Percentiles rank a stretch among this genome's conserved stretches.
Conservation (phyloP, 1,140 invertebrate genomes). For the Bombus confusus region DNA sequence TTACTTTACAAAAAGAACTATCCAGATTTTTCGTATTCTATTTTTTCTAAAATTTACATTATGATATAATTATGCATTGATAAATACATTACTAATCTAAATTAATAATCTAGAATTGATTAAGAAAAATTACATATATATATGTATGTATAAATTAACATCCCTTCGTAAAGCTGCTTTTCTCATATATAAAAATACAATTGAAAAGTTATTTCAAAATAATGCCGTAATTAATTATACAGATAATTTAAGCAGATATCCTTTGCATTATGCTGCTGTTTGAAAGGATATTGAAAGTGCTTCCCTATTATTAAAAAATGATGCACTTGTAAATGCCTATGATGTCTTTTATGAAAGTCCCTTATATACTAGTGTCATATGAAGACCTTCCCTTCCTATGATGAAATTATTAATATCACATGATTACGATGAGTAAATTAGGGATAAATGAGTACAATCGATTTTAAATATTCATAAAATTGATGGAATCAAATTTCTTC, state of each 20-base stretch:
- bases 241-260: constrained; percentile 2
- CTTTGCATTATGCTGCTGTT: constrained; percentile 4
- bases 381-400: constrained; percentile 1
- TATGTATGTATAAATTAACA: neutral
- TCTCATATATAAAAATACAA: neutral
- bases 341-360: constrained; percentile 5
- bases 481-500: neutral
- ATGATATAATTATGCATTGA: neutral
- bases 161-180: neutral
- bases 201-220: neutral
- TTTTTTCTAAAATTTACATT: neutral
- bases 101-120: neutral
- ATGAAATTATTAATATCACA: neutral
- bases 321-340: neutral
- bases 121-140: neutral
- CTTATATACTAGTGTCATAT: neutral
- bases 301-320: neutral
- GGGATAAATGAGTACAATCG: neutral
- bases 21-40: neutral
- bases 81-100: neutral
- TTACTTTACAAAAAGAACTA: no score
- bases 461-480: neutral
- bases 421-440: no score
- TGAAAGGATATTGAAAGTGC: neutral
- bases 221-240: neutral